Percentiles rank a stretch among this genome's conserved stretches.
These are phyloP conservation scores for Ciconia boyciana DNA, from an alignment of 2,113 vertebrate species.

Conservation along the genomic window DNA sequence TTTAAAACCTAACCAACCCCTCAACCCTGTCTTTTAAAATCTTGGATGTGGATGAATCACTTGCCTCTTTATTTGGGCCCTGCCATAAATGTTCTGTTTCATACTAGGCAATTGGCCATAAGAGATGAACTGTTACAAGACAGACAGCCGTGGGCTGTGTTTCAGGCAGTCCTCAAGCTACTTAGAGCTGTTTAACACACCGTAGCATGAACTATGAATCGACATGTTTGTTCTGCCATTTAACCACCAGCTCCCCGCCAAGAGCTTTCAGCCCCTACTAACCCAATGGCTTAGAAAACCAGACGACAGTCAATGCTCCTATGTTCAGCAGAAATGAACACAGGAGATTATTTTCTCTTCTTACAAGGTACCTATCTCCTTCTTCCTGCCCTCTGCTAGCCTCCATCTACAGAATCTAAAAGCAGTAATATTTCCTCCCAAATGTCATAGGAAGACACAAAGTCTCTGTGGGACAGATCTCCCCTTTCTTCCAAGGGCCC, in stretches of 20 bases:
- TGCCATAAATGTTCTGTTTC: neutral
- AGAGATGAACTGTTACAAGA: conserved; percentile 22
- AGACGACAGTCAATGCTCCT: neutral
- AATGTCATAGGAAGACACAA: neutral
- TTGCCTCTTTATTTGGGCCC: neutral
- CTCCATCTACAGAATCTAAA: neutral
- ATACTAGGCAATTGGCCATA: neutral
- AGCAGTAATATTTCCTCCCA: neutral
- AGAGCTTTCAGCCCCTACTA: neutral
- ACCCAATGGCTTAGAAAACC: neutral
- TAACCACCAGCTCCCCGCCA: neutral
- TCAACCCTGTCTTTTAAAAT: neutral
- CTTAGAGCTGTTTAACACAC: neutral
- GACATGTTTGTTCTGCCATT: neutral
- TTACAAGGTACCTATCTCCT: neutral
- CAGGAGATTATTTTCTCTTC: neutral
- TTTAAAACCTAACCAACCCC: neutral
- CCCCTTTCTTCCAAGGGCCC: neutral
- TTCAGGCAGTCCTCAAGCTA: conserved; percentile 8
- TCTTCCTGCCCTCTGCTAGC: neutral
- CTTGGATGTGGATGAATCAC: neutral
- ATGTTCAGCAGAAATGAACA: neutral
- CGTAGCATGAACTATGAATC: neutral
- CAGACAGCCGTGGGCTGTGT: neutral
- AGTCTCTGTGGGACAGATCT: neutral